Percentiles rank a stretch among this genome's conserved stretches.
These are phyloP conservation scores for Lithodes maja DNA, from an alignment of 2,888 invertebrate species.

Conservation along the genomic window DNA sequence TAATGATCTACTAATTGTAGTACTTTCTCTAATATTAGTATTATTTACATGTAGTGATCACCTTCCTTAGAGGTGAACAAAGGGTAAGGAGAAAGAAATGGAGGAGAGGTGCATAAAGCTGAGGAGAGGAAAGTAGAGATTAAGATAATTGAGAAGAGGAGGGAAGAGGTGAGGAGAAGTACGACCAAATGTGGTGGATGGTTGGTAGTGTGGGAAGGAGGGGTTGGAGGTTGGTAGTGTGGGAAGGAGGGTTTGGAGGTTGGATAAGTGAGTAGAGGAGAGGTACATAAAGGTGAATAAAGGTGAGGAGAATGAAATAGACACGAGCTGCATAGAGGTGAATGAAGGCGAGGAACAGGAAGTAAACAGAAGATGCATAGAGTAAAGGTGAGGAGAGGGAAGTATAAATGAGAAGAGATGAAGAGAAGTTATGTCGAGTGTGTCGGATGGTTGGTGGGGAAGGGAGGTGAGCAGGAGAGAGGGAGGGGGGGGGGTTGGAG, in stretches of 20 bases:
- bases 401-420: neutral
- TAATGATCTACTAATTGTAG: no score
- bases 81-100: neutral
- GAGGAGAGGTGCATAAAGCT: neutral
- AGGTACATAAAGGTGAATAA: neutral
- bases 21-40: no score
- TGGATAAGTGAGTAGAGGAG: neutral
- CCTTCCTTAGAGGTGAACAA: neutral
- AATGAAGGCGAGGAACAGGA: neutral
- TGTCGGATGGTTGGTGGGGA: no score
- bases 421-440: neutral
- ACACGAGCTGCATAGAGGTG: neutral
- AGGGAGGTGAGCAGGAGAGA: no score
- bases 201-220: neutral
- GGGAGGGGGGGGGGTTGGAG: neutral
- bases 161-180: neutral
- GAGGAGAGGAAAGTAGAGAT: neutral
- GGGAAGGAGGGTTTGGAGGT: neutral
- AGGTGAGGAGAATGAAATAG: neutral
- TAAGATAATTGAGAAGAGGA: neutral
- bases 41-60: no score
- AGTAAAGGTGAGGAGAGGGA: constrained; percentile 2
- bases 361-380: neutral
- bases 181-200: neutral
- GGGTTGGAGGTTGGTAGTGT: no score